A percentile compares a stretch with the other conserved stretches of the same genome.
Conservation (phyloP, 2,113 vertebrate species). For the Taxidea taxus region DNA sequence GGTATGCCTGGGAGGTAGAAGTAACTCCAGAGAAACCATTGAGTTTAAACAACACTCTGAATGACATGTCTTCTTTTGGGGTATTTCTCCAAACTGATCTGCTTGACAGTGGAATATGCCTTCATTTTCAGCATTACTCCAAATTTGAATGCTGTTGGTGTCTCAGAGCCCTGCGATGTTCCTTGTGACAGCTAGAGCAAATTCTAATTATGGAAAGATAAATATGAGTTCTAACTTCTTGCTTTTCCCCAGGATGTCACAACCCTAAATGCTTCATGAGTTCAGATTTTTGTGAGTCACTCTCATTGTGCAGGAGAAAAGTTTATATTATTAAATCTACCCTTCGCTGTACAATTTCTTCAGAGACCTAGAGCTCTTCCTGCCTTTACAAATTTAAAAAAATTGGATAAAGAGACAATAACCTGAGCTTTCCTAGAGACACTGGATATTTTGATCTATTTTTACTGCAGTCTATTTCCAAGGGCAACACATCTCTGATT, state of each 20-base stretch:
- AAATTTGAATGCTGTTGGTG: constrained; percentile 55
- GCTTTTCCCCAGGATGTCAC: constrained; percentile 61
- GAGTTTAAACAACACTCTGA: constrained; percentile 54
- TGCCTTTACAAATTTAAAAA: constrained; percentile 74
- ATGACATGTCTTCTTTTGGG: constrained; percentile 62
- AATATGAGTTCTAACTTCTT: constrained; percentile 56
- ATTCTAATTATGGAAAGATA: constrained; percentile 73
- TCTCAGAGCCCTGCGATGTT: constrained; percentile 13
- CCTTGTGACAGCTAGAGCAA: constrained; percentile 63
- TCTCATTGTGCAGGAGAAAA: constrained; percentile 55
- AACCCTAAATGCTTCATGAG: constrained; percentile 61
- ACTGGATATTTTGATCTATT: constrained; percentile 82
- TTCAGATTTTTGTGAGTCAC: constrained; percentile 66
- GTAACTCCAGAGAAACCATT: constrained; percentile 43
- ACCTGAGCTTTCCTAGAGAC: constrained; percentile 78
- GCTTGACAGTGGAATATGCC: constrained; percentile 41
- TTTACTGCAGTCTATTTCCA: constrained; percentile 84
- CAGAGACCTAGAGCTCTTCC: constrained; percentile 60
- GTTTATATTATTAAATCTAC: constrained; percentile 73
- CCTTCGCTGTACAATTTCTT: constrained; percentile 70
- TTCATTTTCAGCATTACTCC: constrained; percentile 52
- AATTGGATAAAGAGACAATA: constrained; percentile 79
- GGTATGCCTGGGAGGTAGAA: constrained; percentile 33
- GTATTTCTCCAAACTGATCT: constrained; percentile 56
- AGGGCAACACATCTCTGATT: constrained; percentile 80